Evolutionary conservation across 2,113 vertebrate genomes (phyloP).

Genomic region (Rallus limicola): DNA sequence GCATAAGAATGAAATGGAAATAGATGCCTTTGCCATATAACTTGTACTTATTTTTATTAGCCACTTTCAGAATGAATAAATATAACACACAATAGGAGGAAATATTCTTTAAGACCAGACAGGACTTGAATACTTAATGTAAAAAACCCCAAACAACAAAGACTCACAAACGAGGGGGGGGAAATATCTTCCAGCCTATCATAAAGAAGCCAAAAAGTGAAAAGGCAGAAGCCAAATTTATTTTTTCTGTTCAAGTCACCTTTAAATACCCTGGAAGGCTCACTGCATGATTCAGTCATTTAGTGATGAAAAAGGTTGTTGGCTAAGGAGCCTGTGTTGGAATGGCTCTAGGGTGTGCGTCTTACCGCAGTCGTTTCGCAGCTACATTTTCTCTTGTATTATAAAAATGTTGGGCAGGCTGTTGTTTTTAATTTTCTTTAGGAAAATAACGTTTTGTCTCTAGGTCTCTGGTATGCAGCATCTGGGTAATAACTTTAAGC

Average conservation of each 20-base stretch:
- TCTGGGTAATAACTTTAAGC: neutral
- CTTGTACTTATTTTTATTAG: slow-evolving; percentile 55
- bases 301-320: slow-evolving; percentile 38
- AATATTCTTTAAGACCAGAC: slow-evolving; percentile 15
- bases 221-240: neutral
- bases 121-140: slow-evolving; percentile 12
- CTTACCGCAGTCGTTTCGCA: neutral
- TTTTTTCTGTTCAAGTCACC: slow-evolving; percentile 33
- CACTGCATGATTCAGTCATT: slow-evolving; percentile 7
- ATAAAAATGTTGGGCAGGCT: neutral
- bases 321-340: neutral
- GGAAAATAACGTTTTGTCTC: slow-evolving; percentile 19
- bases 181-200: neutral
- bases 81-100: slow-evolving; percentile 35
- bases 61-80: slow-evolving; percentile 45
- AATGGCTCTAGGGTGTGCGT: neutral
- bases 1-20: slow-evolving; percentile 47
- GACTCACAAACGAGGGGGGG: neutral
- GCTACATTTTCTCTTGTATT: neutral
- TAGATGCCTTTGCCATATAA: slow-evolving; percentile 32
- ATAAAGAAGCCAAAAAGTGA: slow-evolving; percentile 10
- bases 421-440: slow-evolving; percentile 37
- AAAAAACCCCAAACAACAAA: neutral
- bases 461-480: neutral
- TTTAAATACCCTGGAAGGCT: slow-evolving; percentile 16